Base-by-base conservation (phyloP, 2,797 vertebrate genomes). In the Rhodeus uyekii region DNA sequence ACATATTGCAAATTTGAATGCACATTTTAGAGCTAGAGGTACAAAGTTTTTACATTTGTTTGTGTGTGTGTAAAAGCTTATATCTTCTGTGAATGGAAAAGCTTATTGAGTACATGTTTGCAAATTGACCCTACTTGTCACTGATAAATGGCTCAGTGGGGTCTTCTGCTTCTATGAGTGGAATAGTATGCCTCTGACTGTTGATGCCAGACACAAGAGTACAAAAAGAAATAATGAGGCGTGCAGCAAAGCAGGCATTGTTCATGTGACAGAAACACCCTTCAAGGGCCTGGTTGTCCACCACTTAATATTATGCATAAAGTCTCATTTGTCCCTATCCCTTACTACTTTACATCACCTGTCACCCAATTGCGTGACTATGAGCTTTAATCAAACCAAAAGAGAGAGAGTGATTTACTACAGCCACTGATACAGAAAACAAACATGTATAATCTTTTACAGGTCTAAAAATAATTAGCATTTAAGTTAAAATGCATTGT, bases 221-320 rank as follows among this genome's bases (percentile, higher is more conserved):
- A 36, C 48, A 32, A 29, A 44, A 68, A n/a, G 39, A 82, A 69
- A 76, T 82, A 76, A 82, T 82, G 80, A 82, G 73, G 73, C 63
- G 60, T 68, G 72, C 73, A 46, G 80, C 72, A 68, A 60, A 58
- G 48, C 80, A 36, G 61, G 16, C 64, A 76, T 76, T 76, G 81
- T 69, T 82, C 29, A 60, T 69, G 63, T 58, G 73, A 76, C 81
- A 68, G 63, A 68, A 68, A 76, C 2, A 10, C 73, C 60, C 7
- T 29, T 76, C 22, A 60, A 82, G 72, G 38, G 19, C 48, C 80
- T 36, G 14, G 48, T 29, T 76, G 38, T 82, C 73, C 50, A 69
- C 29, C 80, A 68, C 63, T 34, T 82, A 76, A 69, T 82, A 36
- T 69, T 76, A 69, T 76, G 63, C 63, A 82, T 82, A 46, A 82